Evolutionary conservation across 2,888 invertebrate genomes (phyloP).

Genomic region (Aphidius colemani): DNA sequence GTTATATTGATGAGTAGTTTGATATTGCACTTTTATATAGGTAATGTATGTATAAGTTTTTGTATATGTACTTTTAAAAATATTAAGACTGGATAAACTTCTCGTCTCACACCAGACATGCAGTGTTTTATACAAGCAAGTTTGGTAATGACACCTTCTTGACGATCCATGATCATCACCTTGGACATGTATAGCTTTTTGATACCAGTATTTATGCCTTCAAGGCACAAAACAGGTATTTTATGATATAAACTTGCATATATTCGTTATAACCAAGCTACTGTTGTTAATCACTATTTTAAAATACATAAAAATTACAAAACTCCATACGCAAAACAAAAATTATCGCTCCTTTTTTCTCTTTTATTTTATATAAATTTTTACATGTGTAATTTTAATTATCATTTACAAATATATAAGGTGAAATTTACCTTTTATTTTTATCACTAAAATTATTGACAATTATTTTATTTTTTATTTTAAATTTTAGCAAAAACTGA

Average conservation of each 20-base stretch:
- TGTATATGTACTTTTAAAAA: conserved; percentile 5
- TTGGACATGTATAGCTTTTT: conserved; percentile 14
- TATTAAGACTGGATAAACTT: not conserved
- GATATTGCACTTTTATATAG: conserved; percentile 1
- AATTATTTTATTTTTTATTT: not conserved
- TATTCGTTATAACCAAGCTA: too few species aligned
- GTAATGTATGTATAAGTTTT: conserved; percentile 6
- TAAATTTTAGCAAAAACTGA: too few species aligned
- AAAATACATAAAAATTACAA: not conserved
- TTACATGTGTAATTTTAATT: too few species aligned
- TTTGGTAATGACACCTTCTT: conserved; percentile 21
- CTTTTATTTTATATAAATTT: too few species aligned
- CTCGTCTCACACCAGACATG: not conserved
- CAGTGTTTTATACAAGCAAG: too few species aligned
- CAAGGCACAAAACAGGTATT: conserved; percentile 14
- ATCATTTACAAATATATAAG: too few species aligned
- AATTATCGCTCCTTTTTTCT: too few species aligned
- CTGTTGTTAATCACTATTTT: conserved; percentile 13
- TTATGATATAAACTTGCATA: conserved; percentile 7
- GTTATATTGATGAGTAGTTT: conserved; percentile 5
- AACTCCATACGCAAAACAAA: too few species aligned
- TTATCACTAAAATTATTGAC: not conserved
- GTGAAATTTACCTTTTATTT: too few species aligned
- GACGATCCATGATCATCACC: conserved; percentile 11
- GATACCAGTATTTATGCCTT: conserved; percentile 2